Evolutionary conservation across 2,113 vertebrate genomes (phyloP), one percentile per base, ranked within the genome.

Genomic region (Varanus salvator): DNA sequence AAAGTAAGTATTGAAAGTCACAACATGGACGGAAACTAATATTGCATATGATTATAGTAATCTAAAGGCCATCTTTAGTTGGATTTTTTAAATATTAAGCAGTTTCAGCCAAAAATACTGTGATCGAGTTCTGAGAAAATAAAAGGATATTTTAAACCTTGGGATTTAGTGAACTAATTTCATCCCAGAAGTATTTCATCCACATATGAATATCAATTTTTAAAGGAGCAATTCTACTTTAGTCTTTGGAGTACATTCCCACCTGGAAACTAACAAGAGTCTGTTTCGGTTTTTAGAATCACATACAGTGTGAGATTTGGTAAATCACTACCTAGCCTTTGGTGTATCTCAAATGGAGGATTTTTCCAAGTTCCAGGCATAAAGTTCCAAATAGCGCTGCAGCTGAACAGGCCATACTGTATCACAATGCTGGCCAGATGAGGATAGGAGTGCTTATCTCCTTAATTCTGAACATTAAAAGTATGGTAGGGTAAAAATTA

Each of bases 81-180:
- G 8, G 27, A 15, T n/a, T 7, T 3, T 8, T 6, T 27, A 27
- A 31, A 54, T 57, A 71, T 29, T 4, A 88, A 57, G 80, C 34
- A 31, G 19, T 38, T 83, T 89, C 15, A 91, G 60, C 75, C 86
- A 31, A 92, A 80, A 95, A 91, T 92, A 93, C 86, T 91, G 91
- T 84, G 90, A 44, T 93, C 92, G 91, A 83, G 83, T 87, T 80
- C 4, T 77, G 12, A 38, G 93, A 0, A 86, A 91, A 93, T 95
- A 82, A 94, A 93, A 95, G 86, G 57, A 71, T 90, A 91, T 92
- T 14, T 89, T 90, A 86, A 80, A 48, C 38, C 38, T 89, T 93
- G 60, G 52, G 21, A 60, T 75, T 44, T 34, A 57, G 71, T 72
- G 38, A 91, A 91, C 89, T 88, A 92, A 71, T 90, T 89, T 15